phyloP scores from a whole-genome alignment of 92 coral and sea anemone genomes.

The Pocillopora grandis region DNA sequence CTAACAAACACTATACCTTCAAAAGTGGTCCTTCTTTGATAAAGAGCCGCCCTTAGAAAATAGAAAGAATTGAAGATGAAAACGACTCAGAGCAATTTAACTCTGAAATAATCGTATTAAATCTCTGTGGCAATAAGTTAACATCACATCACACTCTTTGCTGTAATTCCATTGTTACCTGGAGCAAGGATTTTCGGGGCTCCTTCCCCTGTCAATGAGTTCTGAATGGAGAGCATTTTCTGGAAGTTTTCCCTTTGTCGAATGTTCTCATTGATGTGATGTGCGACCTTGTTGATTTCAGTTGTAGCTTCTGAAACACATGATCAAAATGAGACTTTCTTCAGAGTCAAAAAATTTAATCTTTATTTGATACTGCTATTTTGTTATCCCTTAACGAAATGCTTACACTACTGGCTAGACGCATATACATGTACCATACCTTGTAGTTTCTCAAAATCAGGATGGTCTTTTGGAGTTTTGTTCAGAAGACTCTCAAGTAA shows the following conservation, averaged over 20 bases:
- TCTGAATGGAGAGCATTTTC: slow-evolving; percentile 93
- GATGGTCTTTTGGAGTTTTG: slow-evolving; percentile 89
- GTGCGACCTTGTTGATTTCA: slow-evolving; percentile 95
- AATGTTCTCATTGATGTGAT: slow-evolving; percentile 94
- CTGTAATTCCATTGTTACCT: slow-evolving; percentile 40
- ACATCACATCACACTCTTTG: neutral
- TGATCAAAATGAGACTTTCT: neutral
- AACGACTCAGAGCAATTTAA: neutral
- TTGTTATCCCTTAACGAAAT: too few relatives aligned
- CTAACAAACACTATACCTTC: slow-evolving; percentile 66
- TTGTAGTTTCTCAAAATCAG: slow-evolving; percentile 90
- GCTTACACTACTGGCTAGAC: too few relatives aligned
- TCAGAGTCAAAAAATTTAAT: neutral
- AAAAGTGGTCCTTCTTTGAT: slow-evolving; percentile 92
- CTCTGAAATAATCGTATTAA: too few relatives aligned
- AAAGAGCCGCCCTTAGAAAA: slow-evolving; percentile 77
- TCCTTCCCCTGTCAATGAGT: slow-evolving; percentile 90
- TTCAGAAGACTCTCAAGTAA: slow-evolving; percentile 90
- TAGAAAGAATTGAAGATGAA: neutral
- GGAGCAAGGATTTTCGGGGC: slow-evolving; percentile 98
- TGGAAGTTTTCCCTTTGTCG: slow-evolving; percentile 96
- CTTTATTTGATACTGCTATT: neutral
- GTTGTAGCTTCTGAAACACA: slow-evolving; percentile 80
- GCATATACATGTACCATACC: slow-evolving; percentile 29
- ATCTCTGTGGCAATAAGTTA: too few relatives aligned